These are phyloP conservation scores for Harmothoe impar DNA, from an alignment of 2,888 invertebrate species.

Conservation along the genomic window DNA sequence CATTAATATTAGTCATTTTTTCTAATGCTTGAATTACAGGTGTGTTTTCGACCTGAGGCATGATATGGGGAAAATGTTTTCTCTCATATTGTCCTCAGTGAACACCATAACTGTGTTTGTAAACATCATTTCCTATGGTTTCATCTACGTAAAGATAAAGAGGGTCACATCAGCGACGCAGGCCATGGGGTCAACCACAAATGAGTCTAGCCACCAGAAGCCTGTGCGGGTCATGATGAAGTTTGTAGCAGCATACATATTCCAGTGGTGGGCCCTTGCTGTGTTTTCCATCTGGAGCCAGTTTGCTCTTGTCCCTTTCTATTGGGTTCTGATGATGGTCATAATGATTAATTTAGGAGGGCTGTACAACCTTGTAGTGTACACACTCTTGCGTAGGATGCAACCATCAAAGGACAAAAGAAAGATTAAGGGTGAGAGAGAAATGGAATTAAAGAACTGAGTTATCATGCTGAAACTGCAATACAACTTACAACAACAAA, in stretches of 20 bases:
- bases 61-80: too few species aligned
- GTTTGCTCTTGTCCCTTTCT: neutral
- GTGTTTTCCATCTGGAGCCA: neutral
- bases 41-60: too few species aligned
- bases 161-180: neutral
- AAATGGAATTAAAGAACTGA: too few species aligned
- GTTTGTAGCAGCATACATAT: conserved; percentile 23
- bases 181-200: neutral
- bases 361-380: neutral
- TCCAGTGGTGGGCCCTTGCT: neutral
- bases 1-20: too few species aligned
- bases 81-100: neutral
- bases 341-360: neutral
- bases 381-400: neutral
- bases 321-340: neutral
- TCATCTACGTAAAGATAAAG: neutral
- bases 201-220: neutral
- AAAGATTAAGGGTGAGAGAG: too few species aligned
- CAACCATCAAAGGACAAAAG: too few species aligned
- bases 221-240: conserved; percentile 3
- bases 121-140: neutral
- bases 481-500: too few species aligned
- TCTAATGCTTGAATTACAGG: too few species aligned
- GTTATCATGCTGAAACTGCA: too few species aligned
- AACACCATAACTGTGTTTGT: neutral